These are phyloP conservation scores for Drosophila picticornis DNA, from an alignment of 2,888 invertebrate genomes.

Conservation along the genomic window DNA sequence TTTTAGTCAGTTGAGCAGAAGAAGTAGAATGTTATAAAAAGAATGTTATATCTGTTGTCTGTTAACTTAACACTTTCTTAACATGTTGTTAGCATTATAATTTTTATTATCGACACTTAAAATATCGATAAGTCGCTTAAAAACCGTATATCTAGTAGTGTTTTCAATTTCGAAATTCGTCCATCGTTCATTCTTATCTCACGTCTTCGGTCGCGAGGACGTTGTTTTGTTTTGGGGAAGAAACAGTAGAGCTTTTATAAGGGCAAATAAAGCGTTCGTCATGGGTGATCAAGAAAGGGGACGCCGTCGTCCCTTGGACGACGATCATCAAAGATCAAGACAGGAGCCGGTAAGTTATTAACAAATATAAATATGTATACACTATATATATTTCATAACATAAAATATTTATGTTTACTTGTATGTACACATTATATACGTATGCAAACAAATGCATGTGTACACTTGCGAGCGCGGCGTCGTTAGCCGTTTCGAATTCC, in stretches of 20 bases:
- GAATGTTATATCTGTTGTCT: constrained; percentile 4
- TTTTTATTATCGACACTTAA: neutral
- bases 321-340: neutral
- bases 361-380: neutral
- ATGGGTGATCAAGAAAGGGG: constrained; percentile 50
- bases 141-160: neutral
- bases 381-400: neutral
- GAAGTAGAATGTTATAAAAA: constrained; percentile 7
- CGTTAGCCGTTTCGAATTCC: constrained; percentile 7
- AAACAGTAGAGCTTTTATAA: neutral
- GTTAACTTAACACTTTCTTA: constrained; percentile 13
- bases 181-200: constrained; percentile 23
- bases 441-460: neutral
- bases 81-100: constrained; percentile 4
- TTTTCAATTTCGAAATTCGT: neutral
- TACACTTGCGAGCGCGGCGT: neutral
- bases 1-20: constrained; percentile 5
- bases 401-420: neutral
- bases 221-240: accelerated
- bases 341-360: constrained; percentile 37
- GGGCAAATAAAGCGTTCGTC: neutral
- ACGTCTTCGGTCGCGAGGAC: neutral
- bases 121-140: neutral
- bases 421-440: neutral
- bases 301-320: constrained; percentile 38